These are phyloP conservation scores for Atrina japonica DNA, from an alignment of 2,888 invertebrate species.

Conservation along the genomic window DNA sequence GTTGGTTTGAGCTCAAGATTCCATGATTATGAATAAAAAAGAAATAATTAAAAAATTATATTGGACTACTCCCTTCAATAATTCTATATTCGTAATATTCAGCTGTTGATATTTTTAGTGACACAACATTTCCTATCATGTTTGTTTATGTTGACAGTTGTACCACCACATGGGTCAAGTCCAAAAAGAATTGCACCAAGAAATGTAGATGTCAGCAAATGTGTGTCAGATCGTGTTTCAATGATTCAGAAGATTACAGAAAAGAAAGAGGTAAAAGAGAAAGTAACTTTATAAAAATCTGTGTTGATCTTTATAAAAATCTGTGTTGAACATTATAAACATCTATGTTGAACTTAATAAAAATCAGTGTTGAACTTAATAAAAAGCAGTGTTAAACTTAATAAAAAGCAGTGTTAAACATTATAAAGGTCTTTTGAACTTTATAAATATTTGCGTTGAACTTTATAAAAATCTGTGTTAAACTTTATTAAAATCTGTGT, in stretches of 20 bases:
- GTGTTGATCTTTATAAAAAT: not conserved
- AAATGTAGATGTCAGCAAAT: slow-evolving; percentile 72
- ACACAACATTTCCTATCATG: not conserved
- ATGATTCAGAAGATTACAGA: slow-evolving; percentile 73
- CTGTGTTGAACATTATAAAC: not conserved
- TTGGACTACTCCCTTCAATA: too few species aligned
- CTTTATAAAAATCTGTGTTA: too few species aligned
- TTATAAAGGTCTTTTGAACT: too few species aligned
- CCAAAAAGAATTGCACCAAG: slow-evolving; percentile 61
- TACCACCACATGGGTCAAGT: slow-evolving; percentile 4
- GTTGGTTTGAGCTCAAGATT: not conserved
- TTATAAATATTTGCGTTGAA: too few species aligned
- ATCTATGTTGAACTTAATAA: too few species aligned
- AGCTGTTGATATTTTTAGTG: not conserved
- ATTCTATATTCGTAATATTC: not conserved
- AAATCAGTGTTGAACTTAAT: too few species aligned
- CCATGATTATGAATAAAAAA: not conserved
- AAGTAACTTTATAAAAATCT: too few species aligned
- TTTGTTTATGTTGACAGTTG: not conserved
- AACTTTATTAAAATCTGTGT: too few species aligned
- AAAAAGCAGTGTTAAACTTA: too few species aligned
- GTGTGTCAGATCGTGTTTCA: slow-evolving; percentile 73
- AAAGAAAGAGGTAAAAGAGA: slow-evolving; percentile 49
- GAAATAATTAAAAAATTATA: not conserved
- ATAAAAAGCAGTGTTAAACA: too few species aligned